These are phyloP conservation scores for Protaetia brevitarsis DNA, from an alignment of 1,140 invertebrate genomes.

Conservation along the genomic window DNA sequence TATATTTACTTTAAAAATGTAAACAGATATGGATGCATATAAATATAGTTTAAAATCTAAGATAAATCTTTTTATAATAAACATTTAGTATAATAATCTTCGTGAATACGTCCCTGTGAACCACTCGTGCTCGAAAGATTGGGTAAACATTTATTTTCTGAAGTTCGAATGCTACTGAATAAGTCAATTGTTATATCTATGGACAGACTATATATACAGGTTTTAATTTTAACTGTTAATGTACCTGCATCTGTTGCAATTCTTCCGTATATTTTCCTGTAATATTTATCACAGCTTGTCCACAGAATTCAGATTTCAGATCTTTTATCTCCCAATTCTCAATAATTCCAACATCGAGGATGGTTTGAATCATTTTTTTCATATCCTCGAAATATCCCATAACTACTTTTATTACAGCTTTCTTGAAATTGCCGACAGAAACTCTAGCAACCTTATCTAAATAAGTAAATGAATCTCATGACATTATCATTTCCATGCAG, in stretches of 20 bases:
- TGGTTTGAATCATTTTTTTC: not conserved
- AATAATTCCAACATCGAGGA: not conserved
- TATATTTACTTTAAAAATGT: too few relatives aligned
- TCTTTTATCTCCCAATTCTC: slow-evolving; percentile 6
- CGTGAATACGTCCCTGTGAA: too few relatives aligned
- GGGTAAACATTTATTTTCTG: too few relatives aligned
- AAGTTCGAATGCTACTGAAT: too few relatives aligned
- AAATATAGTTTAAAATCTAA: too few relatives aligned
- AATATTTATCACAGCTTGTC: not conserved
- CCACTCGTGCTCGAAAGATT: too few relatives aligned
- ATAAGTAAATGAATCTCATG: not conserved
- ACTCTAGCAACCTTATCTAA: not conserved
- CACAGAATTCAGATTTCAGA: slow-evolving; percentile 1
- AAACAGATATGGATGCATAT: too few relatives aligned
- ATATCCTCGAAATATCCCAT: not conserved
- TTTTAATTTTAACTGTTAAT: not conserved
- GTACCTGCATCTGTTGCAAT: not conserved
- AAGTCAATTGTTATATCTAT: too few relatives aligned
- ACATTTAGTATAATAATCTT: too few relatives aligned
- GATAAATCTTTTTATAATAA: too few relatives aligned
- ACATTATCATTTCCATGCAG: not conserved
- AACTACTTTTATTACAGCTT: not conserved
- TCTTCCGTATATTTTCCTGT: slow-evolving; percentile 4
- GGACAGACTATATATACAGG: too few relatives aligned
- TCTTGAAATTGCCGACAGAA: slow-evolving; percentile 1